These are phyloP conservation scores for Scomber colias DNA, from an alignment of 2,113 vertebrate species.

Conservation along the genomic window DNA sequence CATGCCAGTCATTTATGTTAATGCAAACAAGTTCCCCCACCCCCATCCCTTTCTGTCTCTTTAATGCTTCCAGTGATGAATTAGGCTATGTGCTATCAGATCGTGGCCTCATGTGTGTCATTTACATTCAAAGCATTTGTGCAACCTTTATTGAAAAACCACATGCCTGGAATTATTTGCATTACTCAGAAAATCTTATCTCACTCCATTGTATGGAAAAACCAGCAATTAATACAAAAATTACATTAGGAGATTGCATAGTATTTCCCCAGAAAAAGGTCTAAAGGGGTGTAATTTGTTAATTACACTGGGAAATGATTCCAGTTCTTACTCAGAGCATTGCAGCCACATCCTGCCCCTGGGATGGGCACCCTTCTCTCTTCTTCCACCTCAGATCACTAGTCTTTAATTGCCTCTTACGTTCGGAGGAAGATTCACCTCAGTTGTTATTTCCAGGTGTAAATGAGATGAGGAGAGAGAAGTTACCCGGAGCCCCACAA, in stretches of 20 bases:
- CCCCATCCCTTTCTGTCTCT: conserved; percentile 23
- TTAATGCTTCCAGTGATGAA: conserved; percentile 61
- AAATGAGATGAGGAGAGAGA: conserved; percentile 80
- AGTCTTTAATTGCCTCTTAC: conserved; percentile 77
- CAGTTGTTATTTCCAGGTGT: conserved; percentile 80
- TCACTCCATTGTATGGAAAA: conserved; percentile 26
- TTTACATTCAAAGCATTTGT: conserved; percentile 62
- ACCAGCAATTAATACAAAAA: conserved; percentile 52
- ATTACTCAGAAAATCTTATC: conserved; percentile 59
- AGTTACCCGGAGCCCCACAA: conserved; percentile 67
- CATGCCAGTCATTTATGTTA: conserved; percentile 65
- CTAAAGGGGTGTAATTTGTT: conserved; percentile 66
- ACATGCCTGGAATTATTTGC: conserved; percentile 22
- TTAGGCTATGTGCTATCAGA: conserved; percentile 52
- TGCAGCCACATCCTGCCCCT: conserved; percentile 39
- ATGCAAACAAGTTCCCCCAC: conserved; percentile 46
- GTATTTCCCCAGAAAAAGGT: conserved; percentile 34
- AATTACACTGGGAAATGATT: conserved; percentile 72
- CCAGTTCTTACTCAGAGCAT: conserved; percentile 19
- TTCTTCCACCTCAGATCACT: conserved; percentile 47
- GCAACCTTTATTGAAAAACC: conserved; percentile 60
- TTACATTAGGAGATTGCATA: conserved; percentile 25
- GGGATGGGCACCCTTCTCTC: conserved; percentile 50
- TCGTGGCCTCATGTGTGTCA: conserved; percentile 48
- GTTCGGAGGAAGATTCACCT: conserved; percentile 69